Base-by-base conservation (phyloP, 53 echinoderm and acorn worm species). In the Mesocentrotus franciscanus region DNA sequence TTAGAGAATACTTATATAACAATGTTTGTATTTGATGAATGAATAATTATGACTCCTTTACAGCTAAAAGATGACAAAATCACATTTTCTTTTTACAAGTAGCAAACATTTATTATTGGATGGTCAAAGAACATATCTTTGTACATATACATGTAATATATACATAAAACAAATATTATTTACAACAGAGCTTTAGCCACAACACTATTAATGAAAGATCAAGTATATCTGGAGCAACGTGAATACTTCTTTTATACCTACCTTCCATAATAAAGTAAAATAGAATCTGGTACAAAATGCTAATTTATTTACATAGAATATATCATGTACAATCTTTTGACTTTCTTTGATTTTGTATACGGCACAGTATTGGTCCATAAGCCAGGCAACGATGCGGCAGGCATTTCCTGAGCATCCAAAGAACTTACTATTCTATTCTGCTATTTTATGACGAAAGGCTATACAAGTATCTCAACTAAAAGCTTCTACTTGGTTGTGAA, bases 81-180 rank as follows among this genome's bases (percentile, higher is more conserved):
- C 32, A 32, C 29, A 74, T 16, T 6, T 16, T 14, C 15, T 79
- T 17, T 39, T 33, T 81, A 81, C 81, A 81, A 42, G 42, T 39
- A 79, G 16, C 81, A 79, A 79, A 79, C 39, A 81, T 81, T 81
- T 81, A 81, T 81, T 81, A 78, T 78, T 81, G 81, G 42, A 81
- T 16, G 39, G 81, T 81, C 42, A 42, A 81, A 76, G 16, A 81
- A 81, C 22, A 81, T 20, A 81, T 36, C 36, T 39, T 39, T 42
- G 81, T 81, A 81, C 42, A 81, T 81, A 42, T 76, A 64, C 64
- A 64, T 64, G 64, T 20, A 11, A 76, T 33, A 76, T 81, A 81
- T 17, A 81, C 81, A 15, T 81, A 36, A 81, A 81, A 81, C 81
- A 81, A 81, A 81, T 36, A 81, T 81, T 81, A 81, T 81, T 14